Conservation (phyloP, 2,797 vertebrate genomes). For the Synaphobranchus kaupii region DNA sequence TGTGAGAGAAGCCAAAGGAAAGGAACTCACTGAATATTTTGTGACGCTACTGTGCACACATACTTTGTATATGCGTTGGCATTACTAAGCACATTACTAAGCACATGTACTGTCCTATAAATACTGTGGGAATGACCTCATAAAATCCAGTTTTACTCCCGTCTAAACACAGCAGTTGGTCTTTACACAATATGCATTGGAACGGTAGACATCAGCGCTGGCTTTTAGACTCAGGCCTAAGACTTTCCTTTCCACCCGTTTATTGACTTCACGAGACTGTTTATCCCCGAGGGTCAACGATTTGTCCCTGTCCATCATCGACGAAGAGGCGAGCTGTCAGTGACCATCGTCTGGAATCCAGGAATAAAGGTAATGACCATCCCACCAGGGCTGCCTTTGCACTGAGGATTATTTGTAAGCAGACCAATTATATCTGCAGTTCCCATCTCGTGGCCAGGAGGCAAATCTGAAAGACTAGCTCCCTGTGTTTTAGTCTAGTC, state of each 20-base stretch:
- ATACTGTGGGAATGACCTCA: background rate
- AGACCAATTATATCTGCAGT: constrained; percentile 58
- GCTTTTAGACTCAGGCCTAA: background rate
- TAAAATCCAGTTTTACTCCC: background rate
- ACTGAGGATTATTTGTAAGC: constrained; percentile 65
- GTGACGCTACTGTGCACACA: background rate
- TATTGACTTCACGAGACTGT: constrained; percentile 8
- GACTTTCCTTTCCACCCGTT: background rate
- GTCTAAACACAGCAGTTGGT: background rate
- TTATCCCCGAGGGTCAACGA: constrained; percentile 25
- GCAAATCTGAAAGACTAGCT: constrained; percentile 61
- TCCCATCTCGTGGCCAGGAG: constrained; percentile 55
- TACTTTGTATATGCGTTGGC: background rate
- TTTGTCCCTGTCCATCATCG: constrained; percentile 35
- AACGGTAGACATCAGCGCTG: background rate
- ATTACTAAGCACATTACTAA: background rate
- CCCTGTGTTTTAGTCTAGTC: constrained; percentile 55
- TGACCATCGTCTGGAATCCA: constrained; percentile 11
- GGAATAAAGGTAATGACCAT: constrained; percentile 34
- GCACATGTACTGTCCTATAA: background rate
- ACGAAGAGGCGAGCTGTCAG: constrained; percentile 25
- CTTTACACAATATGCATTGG: background rate
- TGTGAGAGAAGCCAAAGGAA: no score
- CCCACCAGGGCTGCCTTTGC: constrained; percentile 47
- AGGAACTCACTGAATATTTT: no score